A percentile compares a stretch with the other conserved stretches of the same genome.
These are phyloP conservation scores for Lagenorhynchus albirostris DNA, from an alignment of 2,113 vertebrate species.

Conservation along the genomic window DNA sequence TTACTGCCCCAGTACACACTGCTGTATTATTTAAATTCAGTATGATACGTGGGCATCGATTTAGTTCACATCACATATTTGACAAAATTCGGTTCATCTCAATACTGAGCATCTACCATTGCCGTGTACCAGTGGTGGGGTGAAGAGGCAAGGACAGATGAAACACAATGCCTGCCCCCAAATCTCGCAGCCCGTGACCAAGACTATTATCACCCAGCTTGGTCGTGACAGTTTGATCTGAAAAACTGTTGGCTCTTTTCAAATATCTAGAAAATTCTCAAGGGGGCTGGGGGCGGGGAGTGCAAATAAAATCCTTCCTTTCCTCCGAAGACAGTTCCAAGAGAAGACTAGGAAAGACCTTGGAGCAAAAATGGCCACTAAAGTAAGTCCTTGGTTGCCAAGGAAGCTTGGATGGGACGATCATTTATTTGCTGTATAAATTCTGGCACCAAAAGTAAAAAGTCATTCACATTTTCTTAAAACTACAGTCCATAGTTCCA, in stretches of 20 bases:
- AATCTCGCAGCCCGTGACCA: background rate
- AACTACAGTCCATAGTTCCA: background rate
- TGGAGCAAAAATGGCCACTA: background rate
- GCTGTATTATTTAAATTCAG: background rate
- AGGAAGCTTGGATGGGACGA: background rate
- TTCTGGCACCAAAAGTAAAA: background rate
- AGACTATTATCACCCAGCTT: background rate
- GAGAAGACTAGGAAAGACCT: background rate
- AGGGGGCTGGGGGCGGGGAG: background rate
- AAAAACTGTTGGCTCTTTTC: background rate
- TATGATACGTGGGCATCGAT: background rate
- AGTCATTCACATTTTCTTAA: background rate
- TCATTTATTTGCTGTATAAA: background rate
- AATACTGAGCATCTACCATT: background rate
- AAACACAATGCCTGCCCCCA: background rate
- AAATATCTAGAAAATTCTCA: background rate
- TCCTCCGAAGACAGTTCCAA: background rate
- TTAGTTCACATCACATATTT: background rate
- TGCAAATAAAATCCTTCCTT: background rate
- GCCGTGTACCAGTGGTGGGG: background rate
- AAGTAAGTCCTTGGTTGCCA: background rate
- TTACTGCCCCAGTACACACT: background rate
- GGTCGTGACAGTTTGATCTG: background rate
- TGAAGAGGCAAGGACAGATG: rapidly evolving
- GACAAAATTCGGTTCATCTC: background rate